Evolutionary conservation across 2,113 vertebrate genomes (phyloP).

Genomic region (Daboia siamensis): DNA sequence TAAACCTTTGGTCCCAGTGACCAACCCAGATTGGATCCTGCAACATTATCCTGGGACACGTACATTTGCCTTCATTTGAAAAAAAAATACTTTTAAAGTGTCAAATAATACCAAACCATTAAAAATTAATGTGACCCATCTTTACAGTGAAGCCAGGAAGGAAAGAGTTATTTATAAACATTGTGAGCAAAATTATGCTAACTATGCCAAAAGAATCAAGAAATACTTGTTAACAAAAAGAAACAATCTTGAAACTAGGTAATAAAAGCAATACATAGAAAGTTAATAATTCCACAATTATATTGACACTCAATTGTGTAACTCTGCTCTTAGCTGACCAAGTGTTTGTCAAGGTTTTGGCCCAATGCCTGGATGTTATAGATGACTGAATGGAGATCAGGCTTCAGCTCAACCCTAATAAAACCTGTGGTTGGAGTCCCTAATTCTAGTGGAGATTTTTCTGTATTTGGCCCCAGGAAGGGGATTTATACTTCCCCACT

Average conservation of each 20-base stretch:
- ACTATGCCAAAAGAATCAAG: not conserved
- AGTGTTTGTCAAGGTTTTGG: not conserved
- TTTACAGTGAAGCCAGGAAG: not conserved
- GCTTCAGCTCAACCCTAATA: not conserved
- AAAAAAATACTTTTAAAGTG: not conserved
- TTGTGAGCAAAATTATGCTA: not conserved
- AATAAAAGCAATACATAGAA: not conserved
- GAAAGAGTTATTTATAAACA: not conserved
- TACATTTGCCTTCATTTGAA: not conserved
- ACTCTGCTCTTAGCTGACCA: not conserved
- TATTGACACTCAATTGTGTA: not conserved
- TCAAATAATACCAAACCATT: not conserved
- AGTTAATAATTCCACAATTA: not conserved
- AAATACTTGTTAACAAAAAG: not conserved
- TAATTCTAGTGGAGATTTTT: not conserved
- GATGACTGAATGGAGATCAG: not conserved
- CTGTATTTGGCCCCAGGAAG: not conserved
- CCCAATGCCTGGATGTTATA: not conserved
- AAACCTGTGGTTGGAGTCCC: not conserved
- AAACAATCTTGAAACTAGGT: not conserved
- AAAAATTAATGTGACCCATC: not conserved
- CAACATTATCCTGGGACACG: not conserved
- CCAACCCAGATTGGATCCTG: not conserved
- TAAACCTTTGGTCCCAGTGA: not conserved
- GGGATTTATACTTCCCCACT: not conserved